Evolutionary conservation across 1,140 invertebrate genomes (phyloP), one percentile per base, ranked within the genome.

Genomic region (Drosophila nasuta): DNA sequence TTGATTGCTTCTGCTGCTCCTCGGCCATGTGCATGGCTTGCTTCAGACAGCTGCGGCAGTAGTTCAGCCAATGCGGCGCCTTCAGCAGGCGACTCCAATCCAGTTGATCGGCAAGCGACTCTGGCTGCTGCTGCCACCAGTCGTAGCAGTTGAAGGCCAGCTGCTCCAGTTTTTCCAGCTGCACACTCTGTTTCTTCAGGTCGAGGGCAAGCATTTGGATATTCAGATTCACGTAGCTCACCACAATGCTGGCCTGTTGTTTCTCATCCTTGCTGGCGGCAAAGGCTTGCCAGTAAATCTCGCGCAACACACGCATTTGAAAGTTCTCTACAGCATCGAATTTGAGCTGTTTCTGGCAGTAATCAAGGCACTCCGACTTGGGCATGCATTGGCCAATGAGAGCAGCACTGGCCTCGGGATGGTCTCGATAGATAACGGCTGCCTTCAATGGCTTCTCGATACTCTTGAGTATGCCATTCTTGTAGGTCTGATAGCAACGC

Each of bases 381-480:
- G 93, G 92, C 94, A 95, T 94, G 77, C 93, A 94, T 72, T 93
- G 92, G 2, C 93, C 79, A 64, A 95, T 92, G 28, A 95, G 88
- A 77, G 93, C 91, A 6, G 91, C 92, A 33, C 95, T 93, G 38
- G 94, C 93, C 58, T 92, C 83, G 28, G 93, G 93, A 69, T 93
- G 93, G 67, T 93, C 93, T 28, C 93, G 81, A 64, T 95, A 95
- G 51, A 95, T 93, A 75, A 95, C 93, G 0, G 94, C 94, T 0
- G 94, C 94, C 93, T 95, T 95, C 60, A 95, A 94, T 1, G 95
- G 95, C 79, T 95, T 95, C 79, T 94, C 94, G 13, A 95, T 91
- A 57, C 94, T 93, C 91, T 95, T 95, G 57, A 93, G 85, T 35
- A 95, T 93, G 72, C 94, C 94, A 13, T 93, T 91, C 85, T 95